Percentiles rank a stretch among this genome's conserved stretches.
phyloP scores from a whole-genome alignment of 1,140 invertebrate genomes.

The Hetaerina americana region DNA sequence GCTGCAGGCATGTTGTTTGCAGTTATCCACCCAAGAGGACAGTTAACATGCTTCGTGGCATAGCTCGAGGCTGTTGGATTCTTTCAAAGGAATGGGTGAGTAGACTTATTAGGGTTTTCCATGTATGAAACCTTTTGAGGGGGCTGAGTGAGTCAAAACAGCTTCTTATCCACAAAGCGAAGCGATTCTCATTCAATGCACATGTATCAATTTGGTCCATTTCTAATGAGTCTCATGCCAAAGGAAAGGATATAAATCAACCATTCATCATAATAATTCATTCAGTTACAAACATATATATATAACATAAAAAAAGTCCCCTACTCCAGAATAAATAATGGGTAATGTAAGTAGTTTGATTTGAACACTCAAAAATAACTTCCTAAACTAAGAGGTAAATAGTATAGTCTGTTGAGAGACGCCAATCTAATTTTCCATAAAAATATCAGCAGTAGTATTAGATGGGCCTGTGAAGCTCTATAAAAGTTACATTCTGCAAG shows the following conservation, averaged over 20 bases:
- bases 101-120: conserved; percentile 9
- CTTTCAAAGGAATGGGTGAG: conserved; percentile 36
- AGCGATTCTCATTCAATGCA: not conserved
- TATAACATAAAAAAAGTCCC: too few species aligned
- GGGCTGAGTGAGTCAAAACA: not conserved
- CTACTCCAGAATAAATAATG: too few species aligned
- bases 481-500: too few species aligned
- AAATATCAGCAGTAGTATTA: too few species aligned
- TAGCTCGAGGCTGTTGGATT: conserved; percentile 40
- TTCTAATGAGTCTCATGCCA: not conserved
- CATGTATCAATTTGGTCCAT: not conserved
- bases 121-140: not conserved
- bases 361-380: too few species aligned
- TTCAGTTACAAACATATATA: not conserved
- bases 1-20: conserved; percentile 34
- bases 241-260: not conserved
- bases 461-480: too few species aligned
- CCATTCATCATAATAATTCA: not conserved
- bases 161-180: not conserved
- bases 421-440: too few species aligned
- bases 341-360: too few species aligned
- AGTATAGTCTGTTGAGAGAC: too few species aligned
- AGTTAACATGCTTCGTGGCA: conserved; percentile 37
- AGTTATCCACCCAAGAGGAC: conserved; percentile 32
- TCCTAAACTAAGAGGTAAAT: too few species aligned